phyloP scores from a whole-genome alignment of 2,113 vertebrate species.

The Acrocephalus kingi region DNA sequence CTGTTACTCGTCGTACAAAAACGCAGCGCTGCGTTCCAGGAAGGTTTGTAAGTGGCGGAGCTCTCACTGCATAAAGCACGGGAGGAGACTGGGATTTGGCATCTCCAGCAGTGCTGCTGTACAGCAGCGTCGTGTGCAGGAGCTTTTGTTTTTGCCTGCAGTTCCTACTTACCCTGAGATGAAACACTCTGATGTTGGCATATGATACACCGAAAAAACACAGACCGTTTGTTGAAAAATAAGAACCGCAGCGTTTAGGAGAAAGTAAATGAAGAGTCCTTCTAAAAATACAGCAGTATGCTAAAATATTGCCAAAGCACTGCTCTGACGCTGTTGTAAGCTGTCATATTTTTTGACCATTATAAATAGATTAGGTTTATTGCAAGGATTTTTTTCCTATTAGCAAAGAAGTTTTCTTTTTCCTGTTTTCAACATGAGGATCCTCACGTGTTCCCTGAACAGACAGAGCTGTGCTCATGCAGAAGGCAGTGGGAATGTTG shows the following conservation, averaged over 20 bases:
- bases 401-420: constrained; percentile 10
- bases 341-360: constrained; percentile 57
- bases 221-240: constrained; percentile 33
- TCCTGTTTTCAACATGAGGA: not conserved
- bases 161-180: not conserved
- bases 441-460: not conserved
- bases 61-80: not conserved
- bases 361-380: constrained; percentile 58
- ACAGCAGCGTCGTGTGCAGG: not conserved
- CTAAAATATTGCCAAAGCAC: constrained; percentile 57
- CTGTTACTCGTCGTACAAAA: not conserved
- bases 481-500: not conserved
- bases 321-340: constrained; percentile 37
- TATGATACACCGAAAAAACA: not conserved
- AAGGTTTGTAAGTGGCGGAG: not conserved
- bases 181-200: constrained; percentile 35
- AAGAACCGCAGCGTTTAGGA: constrained; percentile 36
- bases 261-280: constrained; percentile 60
- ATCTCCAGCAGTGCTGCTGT: not conserved
- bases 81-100: constrained; percentile 26
- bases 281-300: constrained; percentile 60
- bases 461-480: not conserved
- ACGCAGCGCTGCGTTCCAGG: not conserved
- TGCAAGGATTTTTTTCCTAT: constrained; percentile 39
- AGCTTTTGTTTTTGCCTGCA: constrained; percentile 37